Evolutionary conservation across 2,797 vertebrate genomes (phyloP).

Genomic region (Holocentrus rufus): DNA sequence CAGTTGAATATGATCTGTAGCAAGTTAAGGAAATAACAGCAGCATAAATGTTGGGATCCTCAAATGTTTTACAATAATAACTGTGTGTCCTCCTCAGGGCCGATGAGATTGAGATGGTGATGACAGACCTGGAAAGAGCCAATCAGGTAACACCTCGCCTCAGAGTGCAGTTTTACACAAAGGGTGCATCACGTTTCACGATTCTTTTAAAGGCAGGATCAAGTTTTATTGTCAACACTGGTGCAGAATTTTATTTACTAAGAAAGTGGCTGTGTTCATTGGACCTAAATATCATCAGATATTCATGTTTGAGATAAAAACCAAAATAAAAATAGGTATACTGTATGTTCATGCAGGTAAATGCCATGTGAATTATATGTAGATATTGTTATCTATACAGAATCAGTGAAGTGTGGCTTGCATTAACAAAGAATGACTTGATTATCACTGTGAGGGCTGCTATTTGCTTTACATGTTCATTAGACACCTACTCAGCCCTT

Average conservation of each 20-base stretch:
- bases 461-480: conserved; percentile 61
- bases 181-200: neutral
- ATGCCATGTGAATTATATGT: neutral
- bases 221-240: neutral
- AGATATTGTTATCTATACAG: conserved; percentile 17
- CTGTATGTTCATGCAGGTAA: neutral
- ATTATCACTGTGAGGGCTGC: conserved; percentile 38
- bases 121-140: conserved; percentile 98
- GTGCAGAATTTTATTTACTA: neutral
- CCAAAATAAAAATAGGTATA: neutral
- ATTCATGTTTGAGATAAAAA: neutral
- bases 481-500: conserved; percentile 67
- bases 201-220: neutral
- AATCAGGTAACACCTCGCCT: conserved; percentile 89
- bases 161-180: neutral
- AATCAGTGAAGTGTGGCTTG: conserved; percentile 34
- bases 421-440: conserved; percentile 38
- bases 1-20: too few species aligned
- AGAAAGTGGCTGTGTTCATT: neutral
- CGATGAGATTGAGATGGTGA: conserved; percentile 99
- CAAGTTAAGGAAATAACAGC: too few species aligned
- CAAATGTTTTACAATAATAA: conserved; percentile 32
- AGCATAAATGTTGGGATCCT: too few species aligned
- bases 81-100: conserved; percentile 81
- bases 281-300: neutral